A percentile compares a stretch with the other conserved stretches of the same genome.
Evolutionary conservation across 2,113 vertebrate species (phyloP).

Genomic region (Petroica traversi): DNA sequence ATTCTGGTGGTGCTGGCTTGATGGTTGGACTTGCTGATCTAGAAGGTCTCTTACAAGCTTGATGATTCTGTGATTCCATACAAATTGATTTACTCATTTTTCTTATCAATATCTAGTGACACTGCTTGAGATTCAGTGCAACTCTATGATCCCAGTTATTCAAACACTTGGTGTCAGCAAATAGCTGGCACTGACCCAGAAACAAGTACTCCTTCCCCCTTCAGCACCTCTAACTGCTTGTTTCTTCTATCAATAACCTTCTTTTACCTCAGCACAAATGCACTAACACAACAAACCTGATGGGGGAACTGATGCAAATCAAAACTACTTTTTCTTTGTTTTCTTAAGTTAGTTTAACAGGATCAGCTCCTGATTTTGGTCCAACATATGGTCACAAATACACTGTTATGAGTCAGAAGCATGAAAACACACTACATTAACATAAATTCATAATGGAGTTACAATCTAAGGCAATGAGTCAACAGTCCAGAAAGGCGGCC

Average conservation of each 20-base stretch:
- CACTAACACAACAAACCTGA: not conserved
- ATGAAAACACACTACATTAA: not conserved
- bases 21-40: fast-evolving
- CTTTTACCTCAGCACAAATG: fast-evolving
- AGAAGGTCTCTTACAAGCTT: not conserved
- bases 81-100: not conserved
- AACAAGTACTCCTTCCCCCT: not conserved
- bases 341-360: not conserved
- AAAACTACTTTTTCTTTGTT: not conserved
- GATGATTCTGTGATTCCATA: not conserved
- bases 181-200: not conserved
- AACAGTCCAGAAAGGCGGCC: not conserved
- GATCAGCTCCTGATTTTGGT: not conserved
- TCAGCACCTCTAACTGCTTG: not conserved
- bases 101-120: not conserved
- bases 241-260: not conserved
- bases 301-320: not conserved
- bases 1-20: not conserved
- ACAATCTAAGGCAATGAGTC: not conserved
- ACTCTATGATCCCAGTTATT: not conserved
- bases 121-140: not conserved
- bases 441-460: not conserved
- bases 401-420: not conserved
- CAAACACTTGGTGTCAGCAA: not conserved
- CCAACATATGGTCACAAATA: not conserved